A percentile compares a stretch with the other conserved stretches of the same genome.
phyloP scores from a whole-genome alignment of 2,888 invertebrate genomes.

The Pinctada fucata region DNA sequence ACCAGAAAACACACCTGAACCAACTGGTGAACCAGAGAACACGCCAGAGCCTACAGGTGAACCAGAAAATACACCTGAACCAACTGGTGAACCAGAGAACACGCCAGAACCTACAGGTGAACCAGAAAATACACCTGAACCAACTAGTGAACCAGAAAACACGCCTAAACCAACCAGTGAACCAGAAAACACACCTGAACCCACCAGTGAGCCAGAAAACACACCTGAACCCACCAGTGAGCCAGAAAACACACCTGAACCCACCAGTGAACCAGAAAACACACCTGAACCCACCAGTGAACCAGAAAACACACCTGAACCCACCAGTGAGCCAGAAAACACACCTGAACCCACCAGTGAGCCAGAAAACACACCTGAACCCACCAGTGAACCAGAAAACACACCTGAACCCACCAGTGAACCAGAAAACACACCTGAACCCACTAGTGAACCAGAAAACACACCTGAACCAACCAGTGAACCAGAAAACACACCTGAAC shows the following conservation, averaged over 20 bases:
- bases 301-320: neutral
- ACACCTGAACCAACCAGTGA: neutral
- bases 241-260: neutral
- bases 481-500: neutral
- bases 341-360: neutral
- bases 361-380: neutral
- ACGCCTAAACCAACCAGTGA: neutral
- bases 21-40: conserved; percentile 28
- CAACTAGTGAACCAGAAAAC: neutral
- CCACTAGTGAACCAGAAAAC: neutral
- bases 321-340: neutral
- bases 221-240: neutral
- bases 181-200: neutral
- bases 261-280: neutral
- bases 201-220: neutral
- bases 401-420: neutral
- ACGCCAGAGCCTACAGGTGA: conserved; percentile 21
- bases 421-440: neutral
- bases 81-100: conserved; percentile 27
- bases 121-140: conserved; percentile 21
- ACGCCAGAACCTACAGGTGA: conserved; percentile 21
- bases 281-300: neutral
- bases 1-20: conserved; percentile 9
- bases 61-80: conserved; percentile 22
- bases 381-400: neutral